phyloP scores from a whole-genome alignment of 2,888 invertebrate species.

The Plagodis pulveraria region DNA sequence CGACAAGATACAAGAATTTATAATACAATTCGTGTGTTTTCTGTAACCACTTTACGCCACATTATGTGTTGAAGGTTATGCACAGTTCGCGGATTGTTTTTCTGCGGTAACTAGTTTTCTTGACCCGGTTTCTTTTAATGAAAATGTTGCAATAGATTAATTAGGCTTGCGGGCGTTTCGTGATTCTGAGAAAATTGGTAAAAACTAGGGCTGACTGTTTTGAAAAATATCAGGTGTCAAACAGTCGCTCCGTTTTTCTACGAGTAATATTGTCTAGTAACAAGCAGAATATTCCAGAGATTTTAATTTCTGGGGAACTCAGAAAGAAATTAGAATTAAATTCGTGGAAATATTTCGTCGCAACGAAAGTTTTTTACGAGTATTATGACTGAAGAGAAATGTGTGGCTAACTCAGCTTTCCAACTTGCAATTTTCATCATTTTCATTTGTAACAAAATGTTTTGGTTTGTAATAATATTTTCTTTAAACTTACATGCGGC shows the following conservation, averaged over 20 bases:
- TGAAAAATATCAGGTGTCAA: slow-evolving; percentile 22
- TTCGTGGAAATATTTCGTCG: no score
- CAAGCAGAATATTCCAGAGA: no score
- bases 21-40: slow-evolving; percentile 33
- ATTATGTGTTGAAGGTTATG: slow-evolving; percentile 62
- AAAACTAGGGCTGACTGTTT: slow-evolving; percentile 10
- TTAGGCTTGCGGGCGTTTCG: slow-evolving; percentile 54
- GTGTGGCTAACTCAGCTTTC: no score
- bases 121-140: slow-evolving; percentile 76
- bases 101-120: slow-evolving; percentile 73
- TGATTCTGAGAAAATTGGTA: slow-evolving; percentile 43
- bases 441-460: no score
- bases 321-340: no score
- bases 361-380: no score
- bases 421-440: no score
- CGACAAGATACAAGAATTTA: slow-evolving; percentile 29
- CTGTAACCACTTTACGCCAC: slow-evolving; percentile 47
- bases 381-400: no score
- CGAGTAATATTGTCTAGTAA: no score
- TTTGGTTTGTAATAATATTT: no score
- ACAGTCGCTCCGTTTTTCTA: neutral
- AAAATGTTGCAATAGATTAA: slow-evolving; percentile 72
- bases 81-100: slow-evolving; percentile 46
- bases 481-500: no score
- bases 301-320: no score